These are phyloP conservation scores for Graphium colonna DNA, from an alignment of 2,888 invertebrate species.

Conservation along the genomic window DNA sequence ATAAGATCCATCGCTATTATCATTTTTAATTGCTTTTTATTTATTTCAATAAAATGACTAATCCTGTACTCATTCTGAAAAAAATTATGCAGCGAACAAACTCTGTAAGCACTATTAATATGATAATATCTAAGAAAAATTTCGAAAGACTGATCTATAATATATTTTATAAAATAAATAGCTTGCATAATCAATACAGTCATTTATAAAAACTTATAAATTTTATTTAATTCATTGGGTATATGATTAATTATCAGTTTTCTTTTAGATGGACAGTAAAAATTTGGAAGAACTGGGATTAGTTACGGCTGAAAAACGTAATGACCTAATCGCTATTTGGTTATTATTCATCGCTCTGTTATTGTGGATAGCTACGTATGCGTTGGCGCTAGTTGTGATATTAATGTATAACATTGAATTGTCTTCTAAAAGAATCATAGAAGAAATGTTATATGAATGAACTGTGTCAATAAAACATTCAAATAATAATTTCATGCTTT, in stretches of 20 bases:
- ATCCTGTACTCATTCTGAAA: conserved; percentile 23
- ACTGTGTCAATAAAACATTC: conserved; percentile 1
- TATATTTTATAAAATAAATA: too few relatives aligned
- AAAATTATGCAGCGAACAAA: conserved; percentile 24
- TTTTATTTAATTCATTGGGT: conserved; percentile 17
- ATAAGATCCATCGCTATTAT: too few relatives aligned
- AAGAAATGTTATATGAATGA: conserved; percentile 7
- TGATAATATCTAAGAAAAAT: too few relatives aligned
- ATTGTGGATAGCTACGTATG: conserved; percentile 44
- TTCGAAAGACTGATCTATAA: too few relatives aligned
- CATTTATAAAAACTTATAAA: background rate
- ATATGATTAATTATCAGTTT: conserved; percentile 11
- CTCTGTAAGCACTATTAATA: conserved; percentile 3
- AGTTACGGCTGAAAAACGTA: conserved; percentile 25
- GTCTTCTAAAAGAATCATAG: conserved; percentile 22
- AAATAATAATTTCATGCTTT: too few relatives aligned
- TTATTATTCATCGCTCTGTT: conserved; percentile 42
- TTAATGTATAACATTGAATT: conserved; percentile 35
- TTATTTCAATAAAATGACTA: conserved; percentile 22
- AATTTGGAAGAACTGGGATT: conserved; percentile 24
- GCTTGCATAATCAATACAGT: too few relatives aligned
- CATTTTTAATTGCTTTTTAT: background rate
- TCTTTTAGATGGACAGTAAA: conserved; percentile 28
- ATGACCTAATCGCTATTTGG: conserved; percentile 41
- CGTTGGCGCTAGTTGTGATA: conserved; percentile 36